Percentiles rank a stretch among this genome's conserved stretches.
Conservation (phyloP, 2,888 invertebrate species). For the Cosmopolites sordidus region DNA sequence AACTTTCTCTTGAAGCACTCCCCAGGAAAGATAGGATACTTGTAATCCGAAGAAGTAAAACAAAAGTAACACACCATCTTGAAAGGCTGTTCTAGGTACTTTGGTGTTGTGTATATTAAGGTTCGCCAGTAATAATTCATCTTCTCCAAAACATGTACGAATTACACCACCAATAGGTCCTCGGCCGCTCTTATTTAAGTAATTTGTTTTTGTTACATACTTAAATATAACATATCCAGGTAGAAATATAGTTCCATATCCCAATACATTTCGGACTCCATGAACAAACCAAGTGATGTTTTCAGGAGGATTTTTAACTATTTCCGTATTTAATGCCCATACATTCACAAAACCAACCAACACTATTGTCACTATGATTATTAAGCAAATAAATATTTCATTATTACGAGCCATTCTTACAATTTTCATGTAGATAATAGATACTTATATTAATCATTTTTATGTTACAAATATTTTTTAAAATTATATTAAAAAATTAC, state of each 20-base stretch:
- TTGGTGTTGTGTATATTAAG: slow-evolving; percentile 18
- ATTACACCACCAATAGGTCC: slow-evolving; percentile 49
- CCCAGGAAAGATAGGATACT: slow-evolving; percentile 91
- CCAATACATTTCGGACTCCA: slow-evolving; percentile 74
- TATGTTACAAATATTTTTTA: no score
- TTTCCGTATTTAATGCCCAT: slow-evolving; percentile 36
- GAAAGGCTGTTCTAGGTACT: slow-evolving; percentile 49
- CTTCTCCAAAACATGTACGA: slow-evolving; percentile 54
- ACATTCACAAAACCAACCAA: slow-evolving; percentile 37
- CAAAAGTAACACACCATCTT: slow-evolving; percentile 58
- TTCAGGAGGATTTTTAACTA: slow-evolving; percentile 49
- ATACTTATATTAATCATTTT: no score
- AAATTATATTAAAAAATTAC: no score
- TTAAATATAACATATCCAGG: slow-evolving; percentile 81
- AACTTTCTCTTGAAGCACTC: slow-evolving; percentile 94
- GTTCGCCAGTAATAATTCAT: slow-evolving; percentile 44
- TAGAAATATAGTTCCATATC: slow-evolving; percentile 83
- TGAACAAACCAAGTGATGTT: slow-evolving; percentile 72
- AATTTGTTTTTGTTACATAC: slow-evolving; percentile 73
- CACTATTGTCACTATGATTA: slow-evolving; percentile 27
- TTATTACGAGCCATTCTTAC: slow-evolving; percentile 22
- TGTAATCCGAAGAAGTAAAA: slow-evolving; percentile 88
- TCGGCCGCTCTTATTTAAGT: slow-evolving; percentile 68
- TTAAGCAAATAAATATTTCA: slow-evolving; percentile 45
- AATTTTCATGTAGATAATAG: no score